Evolutionary conservation across 1,140 invertebrate species (phyloP), one percentile per base, ranked within the genome.

Genomic region (Anadara kagoshimensis): DNA sequence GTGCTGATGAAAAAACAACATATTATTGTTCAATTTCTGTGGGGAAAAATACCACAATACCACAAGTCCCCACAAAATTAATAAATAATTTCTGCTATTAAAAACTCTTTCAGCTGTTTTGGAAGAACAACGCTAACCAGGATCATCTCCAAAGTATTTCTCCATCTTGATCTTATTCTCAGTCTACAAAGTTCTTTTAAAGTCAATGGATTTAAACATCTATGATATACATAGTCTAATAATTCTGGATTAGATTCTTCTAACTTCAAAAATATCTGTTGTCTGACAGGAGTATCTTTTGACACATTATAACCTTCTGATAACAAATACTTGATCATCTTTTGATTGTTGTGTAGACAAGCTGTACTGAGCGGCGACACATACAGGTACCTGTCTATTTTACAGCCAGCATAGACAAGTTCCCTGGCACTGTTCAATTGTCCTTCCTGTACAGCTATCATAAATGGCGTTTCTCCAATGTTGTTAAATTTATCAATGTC

Each of bases 351-450:
- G 18, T 66, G 56, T 16, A 49, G 45, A 63, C 78, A 79, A 12
- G 74, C 74, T 0, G 70, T 22, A 61, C 53, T 62, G n/a, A 79
- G 36, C 0, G 78, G 70, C 5, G 78, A 79, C 10, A 65, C 51
- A 70, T 73, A 79, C n/a, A n/a, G n/a, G n/a, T n/a, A n/a, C n/a
- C n/a, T n/a, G n/a, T 76, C 62, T 24, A 79, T 73, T 24, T 74
- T 54, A 59, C 78, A 76, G 43, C 68, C 71, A 20, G 49, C 54
- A 41, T 66, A 36, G n/a, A 76, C 67, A 5, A 79, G 68, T 41
- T 57, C 57, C 16, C 63, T 66, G 7, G 62, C 67, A 22, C 61
- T 54, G 11, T 70, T 58, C 8, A 76, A 54, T 66, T 61, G 67
- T 18, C 66, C 66, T 45, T 76, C 70, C 53, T 69, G 62, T 5